Percentiles rank a stretch among this genome's conserved stretches.
Conservation (phyloP, 2,113 vertebrate genomes). For the Chlorodrepanis virens region DNA sequence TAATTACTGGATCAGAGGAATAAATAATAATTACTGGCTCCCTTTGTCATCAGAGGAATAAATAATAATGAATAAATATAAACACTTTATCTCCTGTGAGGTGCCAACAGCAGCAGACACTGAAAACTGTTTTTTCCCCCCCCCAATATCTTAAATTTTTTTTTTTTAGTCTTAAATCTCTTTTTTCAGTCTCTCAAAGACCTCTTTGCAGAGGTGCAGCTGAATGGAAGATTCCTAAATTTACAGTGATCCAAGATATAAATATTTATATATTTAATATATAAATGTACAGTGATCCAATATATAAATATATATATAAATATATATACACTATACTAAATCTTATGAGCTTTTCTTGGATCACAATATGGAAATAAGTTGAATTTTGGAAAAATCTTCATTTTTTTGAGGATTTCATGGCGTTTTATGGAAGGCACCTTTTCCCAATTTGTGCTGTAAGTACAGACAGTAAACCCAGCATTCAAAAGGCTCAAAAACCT, state of each 20-base stretch:
- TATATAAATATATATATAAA: background rate
- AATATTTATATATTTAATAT: no score
- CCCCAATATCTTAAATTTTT: background rate
- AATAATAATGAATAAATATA: background rate
- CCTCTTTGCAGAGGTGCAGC: background rate
- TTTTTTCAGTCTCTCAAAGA: background rate
- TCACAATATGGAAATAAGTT: background rate
- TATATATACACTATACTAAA: background rate
- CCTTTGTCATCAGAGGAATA: background rate
- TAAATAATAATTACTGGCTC: background rate
- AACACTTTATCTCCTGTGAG: background rate
- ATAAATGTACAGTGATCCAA: background rate
- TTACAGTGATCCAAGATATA: background rate
- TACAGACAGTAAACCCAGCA: background rate
- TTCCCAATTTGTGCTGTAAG: background rate
- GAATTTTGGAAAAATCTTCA: background rate
- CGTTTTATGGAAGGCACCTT: background rate
- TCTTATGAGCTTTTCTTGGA: background rate
- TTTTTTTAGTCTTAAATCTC: background rate
- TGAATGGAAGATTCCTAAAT: background rate
- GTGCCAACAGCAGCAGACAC: background rate
- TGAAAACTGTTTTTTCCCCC: rapidly evolving
- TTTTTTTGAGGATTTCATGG: background rate
- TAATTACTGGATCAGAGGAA: background rate
- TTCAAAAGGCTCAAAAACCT: background rate